Evolutionary conservation across 2,113 vertebrate species (phyloP).

Genomic region (Ammodytes marinus): DNA sequence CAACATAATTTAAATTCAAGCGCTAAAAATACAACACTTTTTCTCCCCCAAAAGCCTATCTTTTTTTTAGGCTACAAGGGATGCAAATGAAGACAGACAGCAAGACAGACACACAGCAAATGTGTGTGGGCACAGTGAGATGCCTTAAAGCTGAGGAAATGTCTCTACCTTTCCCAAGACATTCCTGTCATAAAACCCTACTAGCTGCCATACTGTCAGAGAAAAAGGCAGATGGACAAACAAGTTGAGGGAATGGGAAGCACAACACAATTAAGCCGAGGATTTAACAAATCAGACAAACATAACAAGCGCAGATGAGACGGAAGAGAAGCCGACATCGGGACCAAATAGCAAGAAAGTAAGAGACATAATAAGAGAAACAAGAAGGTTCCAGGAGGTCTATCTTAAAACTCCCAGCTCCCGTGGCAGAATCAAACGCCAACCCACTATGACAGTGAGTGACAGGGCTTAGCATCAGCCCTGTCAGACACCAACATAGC

Average conservation of each 20-base stretch:
- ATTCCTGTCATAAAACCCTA: neutral
- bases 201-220: neutral
- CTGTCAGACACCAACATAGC: conserved; percentile 58
- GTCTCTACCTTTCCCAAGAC: neutral
- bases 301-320: neutral
- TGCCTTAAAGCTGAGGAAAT: conserved; percentile 26
- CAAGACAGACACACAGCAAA: neutral
- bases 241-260: neutral
- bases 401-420: conserved; percentile 43
- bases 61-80: conserved; percentile 8
- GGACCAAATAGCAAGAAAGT: neutral
- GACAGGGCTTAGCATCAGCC: conserved; percentile 66
- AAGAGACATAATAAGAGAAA: conserved; percentile 12
- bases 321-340: neutral
- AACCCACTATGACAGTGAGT: conserved; percentile 69
- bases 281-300: conserved; percentile 13
- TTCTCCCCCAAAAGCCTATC: neutral
- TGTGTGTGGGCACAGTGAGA: neutral
- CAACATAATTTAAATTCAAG: conserved; percentile 1
- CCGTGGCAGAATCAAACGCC: conserved; percentile 46
- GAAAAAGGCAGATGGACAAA: neutral
- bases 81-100: conserved; percentile 5
- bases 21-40: conserved; percentile 19
- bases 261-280: neutral
- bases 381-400: conserved; percentile 27